Conservation (phyloP, 2,888 invertebrate species). For the Agonopterix alstromeriana region DNA sequence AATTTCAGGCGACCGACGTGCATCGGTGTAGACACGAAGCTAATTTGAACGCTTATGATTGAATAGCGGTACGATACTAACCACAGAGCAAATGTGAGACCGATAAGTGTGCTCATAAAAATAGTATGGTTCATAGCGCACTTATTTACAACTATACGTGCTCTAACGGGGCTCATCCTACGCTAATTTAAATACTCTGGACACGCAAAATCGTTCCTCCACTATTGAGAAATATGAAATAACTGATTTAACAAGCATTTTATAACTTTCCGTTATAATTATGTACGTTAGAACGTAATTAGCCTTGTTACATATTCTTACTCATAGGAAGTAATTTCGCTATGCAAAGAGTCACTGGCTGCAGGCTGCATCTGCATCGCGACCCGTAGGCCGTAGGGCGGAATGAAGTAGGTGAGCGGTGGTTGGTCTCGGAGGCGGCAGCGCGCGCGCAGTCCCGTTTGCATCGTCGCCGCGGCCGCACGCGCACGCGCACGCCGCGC, state of each 20-base stretch:
- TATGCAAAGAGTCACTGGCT: not conserved
- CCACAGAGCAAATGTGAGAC: constrained; percentile 35
- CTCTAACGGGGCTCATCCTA: constrained; percentile 8
- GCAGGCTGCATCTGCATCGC: constrained; percentile 8
- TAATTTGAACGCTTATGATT: constrained; percentile 43
- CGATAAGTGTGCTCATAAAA: constrained; percentile 12
- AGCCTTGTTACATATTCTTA: not conserved
- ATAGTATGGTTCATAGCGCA: constrained; percentile 21
- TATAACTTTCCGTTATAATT: too few relatives aligned
- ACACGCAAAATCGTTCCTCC: too few relatives aligned
- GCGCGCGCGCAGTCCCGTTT: constrained; percentile 69
- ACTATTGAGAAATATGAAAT: too few relatives aligned
- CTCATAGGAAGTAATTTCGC: not conserved
- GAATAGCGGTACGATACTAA: constrained; percentile 49
- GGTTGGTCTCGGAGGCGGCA: constrained; percentile 26
- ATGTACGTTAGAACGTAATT: too few relatives aligned
- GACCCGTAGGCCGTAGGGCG: constrained; percentile 7
- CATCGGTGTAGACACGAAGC: constrained; percentile 38
- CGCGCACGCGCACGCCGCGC: constrained; percentile 60
- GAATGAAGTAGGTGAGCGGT: constrained; percentile 22
- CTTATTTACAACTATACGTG: constrained; percentile 13
- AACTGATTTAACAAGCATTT: too few relatives aligned
- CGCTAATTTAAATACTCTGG: too few relatives aligned
- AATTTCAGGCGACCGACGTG: constrained; percentile 51
- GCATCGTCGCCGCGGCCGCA: constrained; percentile 64